Evolutionary conservation across 2,113 vertebrate species (phyloP), one percentile per base, ranked within the genome.

Genomic region (Ceyx margarethae): DNA sequence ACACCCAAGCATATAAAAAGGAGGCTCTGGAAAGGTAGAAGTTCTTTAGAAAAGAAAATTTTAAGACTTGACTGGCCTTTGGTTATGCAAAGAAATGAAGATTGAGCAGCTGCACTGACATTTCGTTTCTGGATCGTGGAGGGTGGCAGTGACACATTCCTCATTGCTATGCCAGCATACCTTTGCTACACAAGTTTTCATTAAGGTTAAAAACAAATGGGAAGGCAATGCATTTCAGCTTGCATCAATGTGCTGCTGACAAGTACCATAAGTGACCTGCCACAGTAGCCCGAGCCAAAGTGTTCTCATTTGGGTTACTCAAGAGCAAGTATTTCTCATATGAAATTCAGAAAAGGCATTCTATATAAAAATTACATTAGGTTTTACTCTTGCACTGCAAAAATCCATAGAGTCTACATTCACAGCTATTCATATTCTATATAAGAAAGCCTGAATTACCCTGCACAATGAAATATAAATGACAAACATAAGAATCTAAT

Each of bases 161-260:
- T 93, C 81, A 85, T 75, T 86, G 85, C 77, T 79, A 81, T 91
- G 94, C 93, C 69, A 65, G 73, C 13, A 72, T 84, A 43, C 45
- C 72, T 94, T 73, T 77, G 87, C 76, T 21, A 64, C n/a, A 35
- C 78, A 40, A 94, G 60, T 62, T 89, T 95, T 96, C 91, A 87
- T 94, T 93, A 96, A 94, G 65, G 73, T 69, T 93, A 85, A 93
- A 95, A 96, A 94, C 77, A 94, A 94, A 96, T 68, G 60, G 54
- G 65, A 96, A 92, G 66, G 92, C 73, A 62, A 93, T 67, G 58
- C 17, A 75, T 76, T 92, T 87, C 56, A 29, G 51, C 60, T 85
- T 48, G 29, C 35, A 93, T 85, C 75, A 56, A 42, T 9, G 45
- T 85, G 61, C 42, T 23, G 11, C 90, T 73, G 89, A 90, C 72